A percentile compares a stretch with the other conserved stretches of the same genome.
Conservation (phyloP, 2,797 vertebrate species). For the Chrysocyon brachyurus region DNA sequence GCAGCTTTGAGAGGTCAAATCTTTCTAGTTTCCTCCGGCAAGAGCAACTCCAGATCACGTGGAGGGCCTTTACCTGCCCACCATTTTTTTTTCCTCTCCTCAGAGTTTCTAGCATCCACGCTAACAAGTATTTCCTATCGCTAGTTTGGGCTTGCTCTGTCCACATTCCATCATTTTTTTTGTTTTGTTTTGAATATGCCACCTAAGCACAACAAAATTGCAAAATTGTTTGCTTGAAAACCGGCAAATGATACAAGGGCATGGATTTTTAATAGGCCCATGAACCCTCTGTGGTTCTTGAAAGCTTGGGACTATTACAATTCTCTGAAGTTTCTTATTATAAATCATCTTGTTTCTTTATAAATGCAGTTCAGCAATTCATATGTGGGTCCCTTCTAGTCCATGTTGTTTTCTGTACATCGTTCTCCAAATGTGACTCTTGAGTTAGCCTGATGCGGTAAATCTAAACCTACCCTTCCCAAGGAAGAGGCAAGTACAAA, state of each 20-base stretch:
- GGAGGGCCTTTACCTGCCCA: neutral
- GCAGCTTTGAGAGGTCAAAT: neutral
- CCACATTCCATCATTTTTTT: neutral
- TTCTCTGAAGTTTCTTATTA: neutral
- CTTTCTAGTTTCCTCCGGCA: neutral
- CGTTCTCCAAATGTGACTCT: neutral
- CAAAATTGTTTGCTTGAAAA: neutral
- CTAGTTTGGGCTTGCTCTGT: neutral
- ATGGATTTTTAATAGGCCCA: neutral
- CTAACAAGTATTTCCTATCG: neutral
- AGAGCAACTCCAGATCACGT: neutral
- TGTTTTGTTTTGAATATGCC: neutral
- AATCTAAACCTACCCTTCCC: neutral
- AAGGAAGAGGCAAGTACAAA: neutral
- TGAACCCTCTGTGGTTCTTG: neutral
- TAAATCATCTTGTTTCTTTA: neutral
- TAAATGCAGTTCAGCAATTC: neutral
- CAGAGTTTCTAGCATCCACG: neutral
- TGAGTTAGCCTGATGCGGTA: neutral
- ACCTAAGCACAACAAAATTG: neutral
- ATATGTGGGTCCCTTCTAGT: neutral
- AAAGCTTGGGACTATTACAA: neutral
- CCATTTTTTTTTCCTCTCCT: neutral
- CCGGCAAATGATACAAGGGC: neutral
- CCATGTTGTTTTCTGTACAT: neutral